Conservation (phyloP, 2,797 vertebrate genomes). For the Tokudaia muenninki region DNA sequence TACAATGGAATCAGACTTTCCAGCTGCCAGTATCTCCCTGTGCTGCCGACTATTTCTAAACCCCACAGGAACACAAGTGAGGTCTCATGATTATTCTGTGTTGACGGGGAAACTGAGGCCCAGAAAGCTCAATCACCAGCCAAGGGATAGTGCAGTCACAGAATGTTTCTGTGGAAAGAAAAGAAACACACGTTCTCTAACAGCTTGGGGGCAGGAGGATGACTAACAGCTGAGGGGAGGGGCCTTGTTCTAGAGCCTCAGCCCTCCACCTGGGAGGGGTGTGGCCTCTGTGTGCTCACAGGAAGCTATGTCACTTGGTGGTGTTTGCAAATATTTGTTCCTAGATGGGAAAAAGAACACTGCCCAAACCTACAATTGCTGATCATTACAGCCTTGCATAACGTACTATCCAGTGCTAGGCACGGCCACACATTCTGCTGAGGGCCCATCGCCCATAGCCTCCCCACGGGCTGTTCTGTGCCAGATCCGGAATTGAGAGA, state of each 20-base stretch:
- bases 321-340: background rate
- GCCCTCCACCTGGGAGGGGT: background rate
- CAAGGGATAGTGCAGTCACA: background rate
- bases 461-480: background rate
- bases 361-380: background rate
- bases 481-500: background rate
- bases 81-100: background rate
- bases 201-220: background rate
- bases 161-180: background rate
- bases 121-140: background rate
- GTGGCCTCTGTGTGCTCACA: fast-evolving
- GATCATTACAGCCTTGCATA: background rate
- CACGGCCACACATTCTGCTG: background rate
- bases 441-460: background rate
- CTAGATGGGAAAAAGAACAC: background rate
- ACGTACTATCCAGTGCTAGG: fast-evolving
- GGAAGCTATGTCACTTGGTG: background rate
- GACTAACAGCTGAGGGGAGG: background rate
- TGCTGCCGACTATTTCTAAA: background rate
- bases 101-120: background rate
- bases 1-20: background rate
- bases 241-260: background rate
- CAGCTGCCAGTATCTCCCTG: background rate
- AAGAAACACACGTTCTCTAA: background rate
- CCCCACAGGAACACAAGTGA: background rate